Evolutionary conservation across 1,140 invertebrate genomes (phyloP), one percentile per base, ranked within the genome.

Genomic region (Caenorhabditis latens): DNA sequence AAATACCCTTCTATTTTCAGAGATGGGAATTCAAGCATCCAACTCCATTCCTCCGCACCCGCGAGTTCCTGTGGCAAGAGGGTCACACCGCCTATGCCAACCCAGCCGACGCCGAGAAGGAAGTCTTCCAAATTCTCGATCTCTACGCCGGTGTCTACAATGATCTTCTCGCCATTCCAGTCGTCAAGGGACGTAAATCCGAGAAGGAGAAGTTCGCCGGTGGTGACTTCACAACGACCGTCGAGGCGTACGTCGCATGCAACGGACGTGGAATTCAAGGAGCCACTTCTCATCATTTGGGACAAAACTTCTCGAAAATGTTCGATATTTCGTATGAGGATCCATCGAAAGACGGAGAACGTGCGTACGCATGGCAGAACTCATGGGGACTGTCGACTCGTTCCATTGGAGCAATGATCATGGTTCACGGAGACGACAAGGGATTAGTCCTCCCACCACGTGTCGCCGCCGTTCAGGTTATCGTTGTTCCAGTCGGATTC

Each of bases 1-100:
- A 32, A 32, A 32, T 32, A 32, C 32, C 32, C 32, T 32, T 32
- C 0, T 32, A 42, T 86, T 88, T 91, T 83, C 57, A 97, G 96
- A 95, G 98, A 92, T 99, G 98, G 98, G 98, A 99, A 94, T 99
- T 99, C 93, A 99, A 99, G 93, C 97, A 99, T 94, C 98, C 98
- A 5, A 98, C 98, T 92, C 98, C 98, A 7, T 99, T 99, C 93
- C 93, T 99, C 40, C 94, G 98, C 57, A 99, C 98, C 0, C 94
- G 98, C 87, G 98, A 99, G 94, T 99, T 99, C 94, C 94, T 99
- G 2, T 99, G 98, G 98, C 98, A 99, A 94, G 98, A 99, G 94
- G 98, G 87, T 13, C 98, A 99, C 93, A 96, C 97, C 6, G 98
- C 97, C 9, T 98, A 96, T 94, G 95, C 96, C 0, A 95, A 93